Evolutionary conservation across 2,888 invertebrate genomes (phyloP), one percentile per base, ranked within the genome.

Genomic region (Sphinx pinastri): DNA sequence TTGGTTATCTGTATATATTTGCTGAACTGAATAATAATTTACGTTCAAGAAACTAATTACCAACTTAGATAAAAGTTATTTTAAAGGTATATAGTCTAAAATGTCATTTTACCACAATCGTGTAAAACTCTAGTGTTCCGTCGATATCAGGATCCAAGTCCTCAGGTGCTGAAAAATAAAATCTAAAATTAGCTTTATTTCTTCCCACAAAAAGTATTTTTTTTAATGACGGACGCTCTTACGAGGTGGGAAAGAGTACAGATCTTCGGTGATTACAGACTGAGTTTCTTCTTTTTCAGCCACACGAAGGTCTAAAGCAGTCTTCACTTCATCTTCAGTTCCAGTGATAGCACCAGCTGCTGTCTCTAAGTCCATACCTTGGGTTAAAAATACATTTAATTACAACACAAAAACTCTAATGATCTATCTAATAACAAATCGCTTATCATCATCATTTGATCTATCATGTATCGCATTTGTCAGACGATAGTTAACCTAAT

Each of bases 61-160:
- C 25, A 25, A 25, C 1, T 2, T 25, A 25, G 25, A 38, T 38
- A 38, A 38, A 38, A 38, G 38, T 38, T 25, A 25, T 25, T 25
- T 25, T 1, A 25, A 25, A 38, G 38, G 5, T 38, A 5, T 38
- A 8, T 1, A 38, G 38, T 38, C 8, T 38, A 51, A 51, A 51
- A 14, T 51, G 6, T 10, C 51, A 51, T 51, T 63, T 91, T 87
- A 94, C 94, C 72, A 87, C 81, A 45, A 94, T 85, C 10, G 88
- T 92, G 75, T 90, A 91, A 83, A 88, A 94, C 80, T 95, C 95
- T 75, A 95, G 83, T 1, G 95, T 95, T 55, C 95, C 95, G 74
- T 95, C 94, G 38, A 94, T 85, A 72, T 94, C 92, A 4, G 95
- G 94, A 76, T 95, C 94, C 67, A 94, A 75, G 69, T 94, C 90